A percentile compares a stretch with the other conserved stretches of the same genome.
Conservation (phyloP, 1,140 invertebrate species). For the Calliopsis andreniformis region DNA sequence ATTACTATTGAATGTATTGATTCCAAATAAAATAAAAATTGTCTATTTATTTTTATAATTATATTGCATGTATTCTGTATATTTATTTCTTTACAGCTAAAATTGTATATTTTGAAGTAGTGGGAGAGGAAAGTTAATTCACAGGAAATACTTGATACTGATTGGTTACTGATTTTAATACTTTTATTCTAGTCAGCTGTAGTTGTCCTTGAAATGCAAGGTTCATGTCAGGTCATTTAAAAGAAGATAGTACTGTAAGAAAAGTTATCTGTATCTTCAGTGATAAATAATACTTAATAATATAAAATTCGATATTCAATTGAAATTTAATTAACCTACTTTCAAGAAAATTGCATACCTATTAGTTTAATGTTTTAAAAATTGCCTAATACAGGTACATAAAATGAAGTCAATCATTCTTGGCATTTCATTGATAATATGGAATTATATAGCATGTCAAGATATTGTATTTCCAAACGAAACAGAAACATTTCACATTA, state of each 20-base stretch:
- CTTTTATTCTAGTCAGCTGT: constrained; percentile 50
- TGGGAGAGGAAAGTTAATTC: constrained; percentile 5
- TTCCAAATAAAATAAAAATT: background rate
- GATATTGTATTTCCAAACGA: constrained; percentile 67
- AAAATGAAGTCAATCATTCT: constrained; percentile 58
- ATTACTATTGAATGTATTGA: background rate
- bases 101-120: background rate
- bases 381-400: too few species aligned
- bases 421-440: constrained; percentile 39
- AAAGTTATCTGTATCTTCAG: background rate
- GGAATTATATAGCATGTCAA: constrained; percentile 54
- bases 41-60: constrained; percentile 4
- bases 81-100: background rate
- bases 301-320: background rate
- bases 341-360: background rate
- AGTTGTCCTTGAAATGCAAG: constrained; percentile 55
- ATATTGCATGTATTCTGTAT: background rate
- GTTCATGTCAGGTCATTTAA: constrained; percentile 16
- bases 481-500: constrained; percentile 53
- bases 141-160: constrained; percentile 10
- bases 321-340: background rate
- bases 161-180: constrained; percentile 29
- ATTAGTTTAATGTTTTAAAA: background rate
- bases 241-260: background rate
- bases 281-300: background rate